phyloP scores from a whole-genome alignment of 2,113 vertebrate genomes.

The Microtus richardsoni region DNA sequence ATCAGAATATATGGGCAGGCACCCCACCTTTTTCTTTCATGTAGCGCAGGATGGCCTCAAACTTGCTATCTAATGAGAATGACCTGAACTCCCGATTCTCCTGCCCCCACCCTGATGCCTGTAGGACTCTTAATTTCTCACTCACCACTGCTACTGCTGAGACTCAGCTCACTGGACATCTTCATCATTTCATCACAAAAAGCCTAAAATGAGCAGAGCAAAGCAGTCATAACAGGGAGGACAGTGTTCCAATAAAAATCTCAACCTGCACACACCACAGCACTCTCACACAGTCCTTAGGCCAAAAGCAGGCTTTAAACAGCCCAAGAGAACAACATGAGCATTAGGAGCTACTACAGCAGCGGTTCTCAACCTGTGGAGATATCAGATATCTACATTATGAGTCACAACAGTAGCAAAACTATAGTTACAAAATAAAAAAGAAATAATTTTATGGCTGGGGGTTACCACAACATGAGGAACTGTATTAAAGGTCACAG shows the following conservation, averaged over 20 bases:
- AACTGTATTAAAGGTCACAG: not conserved
- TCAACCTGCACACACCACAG: not conserved
- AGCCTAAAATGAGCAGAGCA: constrained; percentile 63
- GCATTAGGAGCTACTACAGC: not conserved
- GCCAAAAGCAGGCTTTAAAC: not conserved
- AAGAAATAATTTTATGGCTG: not conserved
- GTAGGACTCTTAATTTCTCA: constrained; percentile 24
- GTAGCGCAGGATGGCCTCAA: not conserved
- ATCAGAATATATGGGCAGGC: not conserved
- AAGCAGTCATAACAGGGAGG: not conserved
- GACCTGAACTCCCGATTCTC: not conserved
- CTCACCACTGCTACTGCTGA: constrained; percentile 51
- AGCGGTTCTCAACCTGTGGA: not conserved
- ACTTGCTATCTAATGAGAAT: not conserved
- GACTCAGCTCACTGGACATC: not conserved
- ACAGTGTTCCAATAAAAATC: not conserved
- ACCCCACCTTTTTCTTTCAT: not conserved
- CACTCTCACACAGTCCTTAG: not conserved
- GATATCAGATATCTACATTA: not conserved
- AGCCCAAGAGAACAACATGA: not conserved
- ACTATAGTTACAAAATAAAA: not conserved
- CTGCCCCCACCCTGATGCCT: not conserved
- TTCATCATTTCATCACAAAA: constrained; percentile 49
- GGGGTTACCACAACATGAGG: not conserved
- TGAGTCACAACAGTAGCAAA: not conserved